Evolutionary conservation across 2,797 vertebrate genomes (phyloP), one percentile per base, ranked within the genome.

Genomic region (Acanthurus lineatus): DNA sequence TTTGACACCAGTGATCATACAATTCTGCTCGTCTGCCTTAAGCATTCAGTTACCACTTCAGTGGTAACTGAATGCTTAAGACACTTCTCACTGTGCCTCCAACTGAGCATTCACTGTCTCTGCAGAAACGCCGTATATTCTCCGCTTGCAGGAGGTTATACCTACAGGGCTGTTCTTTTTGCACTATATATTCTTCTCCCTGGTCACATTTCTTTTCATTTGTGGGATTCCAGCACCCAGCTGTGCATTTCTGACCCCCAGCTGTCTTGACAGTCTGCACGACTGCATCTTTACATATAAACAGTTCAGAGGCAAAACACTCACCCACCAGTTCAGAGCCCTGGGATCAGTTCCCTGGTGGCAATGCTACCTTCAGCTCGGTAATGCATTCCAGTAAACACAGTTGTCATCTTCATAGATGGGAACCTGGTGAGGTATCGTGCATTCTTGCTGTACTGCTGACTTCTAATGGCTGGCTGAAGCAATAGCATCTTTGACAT

Each of bases 201-300:
- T 42, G 45, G 85, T 86, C 76, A 76, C 67, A 86, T 78, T 74
- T 79, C 59, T 77, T 76, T 82, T 73, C 69, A 79, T 84, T 88
- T 84, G 81, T 85, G 64, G 68, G 73, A 82, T 76, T 84, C 81
- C 67, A 76, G 77, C 74, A 77, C 69, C 89, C 87, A 86, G 81
- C 89, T 89, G 89, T 86, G 88, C 78, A 38, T 78, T 78, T 83
- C 72, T 87, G 77, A 87, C 88, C 86, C 83, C 83, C 84, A 83
- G 57, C 82, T 83, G 85, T 85, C 86, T 83, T 60, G 40, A 77
- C 65, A 69, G 83, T 81, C 79, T 76, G 86, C 83, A 86, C 87
- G 88, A 73, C 85, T 89, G 81, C 84, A 71, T 85, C 76, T 85
- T 85, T 82, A 85, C 78, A 88, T 75, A 85, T 81, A 84, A 86